Percentiles rank a stretch among this genome's conserved stretches.
Evolutionary conservation across 2,113 vertebrate species (phyloP).

Genomic region (Hippoglossus stenolepis): DNA sequence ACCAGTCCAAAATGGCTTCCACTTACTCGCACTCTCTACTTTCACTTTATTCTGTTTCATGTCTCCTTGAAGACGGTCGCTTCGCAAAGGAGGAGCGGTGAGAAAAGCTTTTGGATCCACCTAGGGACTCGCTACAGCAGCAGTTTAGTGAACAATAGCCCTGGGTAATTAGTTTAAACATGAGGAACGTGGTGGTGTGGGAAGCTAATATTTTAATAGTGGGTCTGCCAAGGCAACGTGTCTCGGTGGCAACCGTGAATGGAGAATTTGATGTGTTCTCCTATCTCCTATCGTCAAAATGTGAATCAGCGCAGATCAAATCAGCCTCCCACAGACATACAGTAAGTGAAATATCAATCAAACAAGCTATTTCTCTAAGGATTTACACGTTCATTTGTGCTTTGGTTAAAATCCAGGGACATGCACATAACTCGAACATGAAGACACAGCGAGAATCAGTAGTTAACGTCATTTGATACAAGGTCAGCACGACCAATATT

Average conservation of each 20-base stretch:
- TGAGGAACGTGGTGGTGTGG: constrained; percentile 1
- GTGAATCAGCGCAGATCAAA: not conserved
- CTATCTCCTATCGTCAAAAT: not conserved
- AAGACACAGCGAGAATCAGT: not conserved
- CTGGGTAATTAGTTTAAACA: constrained; percentile 57
- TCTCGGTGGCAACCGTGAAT: constrained; percentile 1
- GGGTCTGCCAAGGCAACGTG: constrained; percentile 17
- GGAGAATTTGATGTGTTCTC: constrained; percentile 1
- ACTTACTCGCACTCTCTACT: not conserved
- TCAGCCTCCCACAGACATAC: not conserved
- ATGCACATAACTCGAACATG: not conserved
- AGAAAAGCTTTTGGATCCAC: constrained; percentile 36
- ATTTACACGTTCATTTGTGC: not conserved
- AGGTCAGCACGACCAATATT: not conserved
- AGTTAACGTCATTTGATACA: not conserved
- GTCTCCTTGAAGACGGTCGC: constrained; percentile 38
- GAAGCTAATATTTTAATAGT: constrained; percentile 46
- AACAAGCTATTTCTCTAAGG: not conserved
- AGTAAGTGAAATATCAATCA: not conserved
- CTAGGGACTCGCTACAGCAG: constrained; percentile 31
- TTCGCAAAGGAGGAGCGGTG: constrained; percentile 21
- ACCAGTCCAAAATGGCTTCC: constrained; percentile 11
- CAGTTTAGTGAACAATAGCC: constrained; percentile 57
- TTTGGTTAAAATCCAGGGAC: not conserved
- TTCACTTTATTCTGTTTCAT: constrained; percentile 20